Evolutionary conservation across 2,113 vertebrate species (phyloP).

Genomic region (Zapornia atra): DNA sequence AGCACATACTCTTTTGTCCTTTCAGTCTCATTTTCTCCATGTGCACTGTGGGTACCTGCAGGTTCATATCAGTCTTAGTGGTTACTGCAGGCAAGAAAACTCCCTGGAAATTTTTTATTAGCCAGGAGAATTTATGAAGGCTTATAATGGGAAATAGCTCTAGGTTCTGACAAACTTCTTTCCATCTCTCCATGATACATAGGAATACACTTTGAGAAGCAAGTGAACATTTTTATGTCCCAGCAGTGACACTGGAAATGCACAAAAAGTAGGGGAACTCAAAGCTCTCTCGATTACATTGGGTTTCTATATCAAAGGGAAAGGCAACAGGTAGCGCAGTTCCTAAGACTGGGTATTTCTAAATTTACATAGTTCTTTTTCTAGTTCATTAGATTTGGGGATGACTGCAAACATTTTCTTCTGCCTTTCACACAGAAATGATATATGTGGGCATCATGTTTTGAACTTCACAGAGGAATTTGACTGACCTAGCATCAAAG

Average conservation of each 20-base stretch:
- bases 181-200: neutral
- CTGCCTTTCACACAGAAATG: neutral
- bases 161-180: neutral
- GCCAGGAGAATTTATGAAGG: neutral
- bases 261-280: neutral
- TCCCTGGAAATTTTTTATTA: neutral
- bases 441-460: neutral
- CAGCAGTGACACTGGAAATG: neutral
- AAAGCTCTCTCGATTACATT: neutral
- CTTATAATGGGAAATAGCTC: neutral
- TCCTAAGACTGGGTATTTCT: neutral
- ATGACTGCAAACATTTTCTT: neutral
- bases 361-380: neutral
- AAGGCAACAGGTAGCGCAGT: neutral
- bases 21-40: neutral
- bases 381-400: neutral
- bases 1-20: neutral
- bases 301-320: neutral
- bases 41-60: neutral
- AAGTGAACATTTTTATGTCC: neutral
- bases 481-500: neutral
- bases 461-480: neutral
- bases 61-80: neutral
- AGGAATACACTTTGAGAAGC: neutral
- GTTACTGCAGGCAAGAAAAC: neutral